phyloP scores from a whole-genome alignment of 2,797 vertebrate species.

The Meriones psammophilus region DNA sequence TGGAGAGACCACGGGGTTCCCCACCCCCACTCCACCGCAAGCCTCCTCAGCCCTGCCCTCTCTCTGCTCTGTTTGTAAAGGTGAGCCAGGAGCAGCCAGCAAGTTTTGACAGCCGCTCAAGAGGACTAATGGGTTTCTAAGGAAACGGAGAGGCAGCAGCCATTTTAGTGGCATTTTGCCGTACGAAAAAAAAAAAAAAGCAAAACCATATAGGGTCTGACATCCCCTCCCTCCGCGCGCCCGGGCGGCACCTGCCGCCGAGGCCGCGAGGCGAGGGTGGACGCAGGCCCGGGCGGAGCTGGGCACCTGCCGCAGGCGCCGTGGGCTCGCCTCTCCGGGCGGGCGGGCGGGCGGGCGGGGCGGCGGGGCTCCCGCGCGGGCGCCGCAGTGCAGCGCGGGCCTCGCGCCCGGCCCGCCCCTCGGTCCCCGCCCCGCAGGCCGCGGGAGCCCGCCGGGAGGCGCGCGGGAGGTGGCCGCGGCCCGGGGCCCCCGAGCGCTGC shows the following conservation, averaged over 20 bases:
- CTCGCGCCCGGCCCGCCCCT: constrained; percentile 47
- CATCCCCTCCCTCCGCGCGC: background rate
- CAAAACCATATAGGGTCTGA: background rate
- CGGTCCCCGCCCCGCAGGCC: constrained; percentile 53
- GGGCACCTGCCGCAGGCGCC: constrained; percentile 79
- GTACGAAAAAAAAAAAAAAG: constrained; percentile 50
- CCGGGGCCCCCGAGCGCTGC: constrained; percentile 66
- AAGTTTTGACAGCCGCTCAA: constrained; percentile 77
- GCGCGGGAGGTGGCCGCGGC: constrained; percentile 72
- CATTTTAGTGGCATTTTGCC: constrained; percentile 81
- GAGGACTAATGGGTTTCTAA: constrained; percentile 82
- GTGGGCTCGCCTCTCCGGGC: constrained; percentile 37
- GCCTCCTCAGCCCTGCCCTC: background rate
- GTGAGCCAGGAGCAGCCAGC: constrained; percentile 62
- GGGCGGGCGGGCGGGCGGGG: constrained; percentile 44
- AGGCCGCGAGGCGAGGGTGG: constrained; percentile 25
- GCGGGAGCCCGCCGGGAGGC: constrained; percentile 41
- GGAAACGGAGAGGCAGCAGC: constrained; percentile 78
- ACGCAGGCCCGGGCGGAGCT: background rate
- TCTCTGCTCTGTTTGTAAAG: constrained; percentile 10
- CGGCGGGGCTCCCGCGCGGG: constrained; percentile 54
- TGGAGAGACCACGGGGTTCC: background rate
- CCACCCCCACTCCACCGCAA: background rate
- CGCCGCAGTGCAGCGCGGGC: constrained; percentile 80
- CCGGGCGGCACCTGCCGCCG: background rate